These are phyloP conservation scores for Diprion similis DNA, from an alignment of 1,140 invertebrate species.

Conservation along the genomic window DNA sequence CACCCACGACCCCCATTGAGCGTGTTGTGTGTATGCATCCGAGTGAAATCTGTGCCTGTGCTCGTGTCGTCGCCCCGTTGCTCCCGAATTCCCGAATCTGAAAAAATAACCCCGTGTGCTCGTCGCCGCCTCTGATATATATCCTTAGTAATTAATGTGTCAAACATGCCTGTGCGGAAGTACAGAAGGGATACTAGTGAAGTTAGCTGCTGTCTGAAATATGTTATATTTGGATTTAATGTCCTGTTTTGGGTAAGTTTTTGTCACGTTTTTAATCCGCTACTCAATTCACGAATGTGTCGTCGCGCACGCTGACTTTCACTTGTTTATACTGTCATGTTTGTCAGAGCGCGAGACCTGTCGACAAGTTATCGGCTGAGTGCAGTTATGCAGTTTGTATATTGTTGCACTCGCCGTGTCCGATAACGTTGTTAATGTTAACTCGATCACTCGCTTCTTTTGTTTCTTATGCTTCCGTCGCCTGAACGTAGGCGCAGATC, in stretches of 20 bases:
- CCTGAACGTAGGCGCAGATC: no score
- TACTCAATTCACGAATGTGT: no score
- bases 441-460: no score
- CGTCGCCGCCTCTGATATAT: background rate
- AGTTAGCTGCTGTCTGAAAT: conserved; percentile 97
- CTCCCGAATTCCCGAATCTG: background rate
- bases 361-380: no score
- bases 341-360: no score
- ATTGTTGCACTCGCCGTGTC: no score
- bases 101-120: background rate
- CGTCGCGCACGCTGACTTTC: background rate
- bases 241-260: conserved; percentile 94
- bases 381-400: no score
- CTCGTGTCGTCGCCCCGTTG: conserved; percentile 12
- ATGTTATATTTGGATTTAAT: conserved; percentile 97
- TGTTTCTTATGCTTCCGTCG: no score
- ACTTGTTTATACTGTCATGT: background rate
- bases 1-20: no score
- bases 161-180: conserved; percentile 65
- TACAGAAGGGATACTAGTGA: conserved; percentile 87
- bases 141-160: conserved; percentile 23
- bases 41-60: conserved; percentile 13
- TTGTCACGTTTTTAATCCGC: background rate
- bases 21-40: no score
- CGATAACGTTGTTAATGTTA: no score